A percentile compares a stretch with the other conserved stretches of the same genome.
Evolutionary conservation across 2,888 invertebrate genomes (phyloP).

Genomic region (Apamea monoglypha): DNA sequence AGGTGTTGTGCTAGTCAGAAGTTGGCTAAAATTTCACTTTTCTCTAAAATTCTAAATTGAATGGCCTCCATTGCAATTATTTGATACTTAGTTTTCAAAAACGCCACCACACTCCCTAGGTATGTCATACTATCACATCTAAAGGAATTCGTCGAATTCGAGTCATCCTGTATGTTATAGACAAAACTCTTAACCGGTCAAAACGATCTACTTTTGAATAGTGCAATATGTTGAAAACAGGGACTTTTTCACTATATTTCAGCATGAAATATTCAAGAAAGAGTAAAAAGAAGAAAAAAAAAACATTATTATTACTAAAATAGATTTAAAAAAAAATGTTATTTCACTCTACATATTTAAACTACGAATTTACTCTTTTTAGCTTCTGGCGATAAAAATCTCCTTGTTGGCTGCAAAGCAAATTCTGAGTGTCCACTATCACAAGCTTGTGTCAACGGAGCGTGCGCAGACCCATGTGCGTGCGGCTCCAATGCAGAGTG

Average conservation of each 20-base stretch:
- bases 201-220: not conserved
- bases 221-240: not conserved
- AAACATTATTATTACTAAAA: not conserved
- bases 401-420: slow-evolving; percentile 92
- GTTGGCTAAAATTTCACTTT: not conserved
- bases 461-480: slow-evolving; percentile 95
- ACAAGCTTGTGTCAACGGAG: slow-evolving; percentile 95
- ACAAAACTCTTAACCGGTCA: not conserved
- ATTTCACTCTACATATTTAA: not conserved
- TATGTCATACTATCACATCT: not conserved
- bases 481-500: slow-evolving; percentile 96
- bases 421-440: slow-evolving; percentile 95
- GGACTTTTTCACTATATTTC: not conserved
- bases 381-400: slow-evolving; percentile 90
- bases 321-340: not conserved
- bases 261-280: not conserved
- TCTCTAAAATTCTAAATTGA: not conserved
- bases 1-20: not conserved
- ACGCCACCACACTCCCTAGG: not conserved
- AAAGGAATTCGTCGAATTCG: not conserved
- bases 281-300: not conserved
- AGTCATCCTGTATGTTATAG: not conserved
- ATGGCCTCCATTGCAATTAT: not conserved
- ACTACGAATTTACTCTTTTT: slow-evolving; percentile 64
- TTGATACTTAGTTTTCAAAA: not conserved